Evolutionary conservation across 2,888 invertebrate species (phyloP).

Genomic region (Philopedon plagiatum): DNA sequence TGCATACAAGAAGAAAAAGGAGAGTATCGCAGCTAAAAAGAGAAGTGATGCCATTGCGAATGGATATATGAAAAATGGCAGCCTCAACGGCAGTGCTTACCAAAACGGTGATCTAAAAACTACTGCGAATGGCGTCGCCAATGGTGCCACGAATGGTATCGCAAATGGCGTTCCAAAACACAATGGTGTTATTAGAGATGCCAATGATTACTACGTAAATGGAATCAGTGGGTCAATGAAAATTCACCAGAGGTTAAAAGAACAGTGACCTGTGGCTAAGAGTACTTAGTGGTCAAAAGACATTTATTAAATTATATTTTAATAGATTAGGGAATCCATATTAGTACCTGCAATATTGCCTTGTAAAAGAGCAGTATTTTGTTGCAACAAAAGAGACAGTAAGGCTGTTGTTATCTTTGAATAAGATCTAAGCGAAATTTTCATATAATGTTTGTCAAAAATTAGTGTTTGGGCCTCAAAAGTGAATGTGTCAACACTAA

Average conservation of each 20-base stretch:
- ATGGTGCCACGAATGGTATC: constrained; percentile 22
- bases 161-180: constrained; percentile 58
- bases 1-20: constrained; percentile 72
- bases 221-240: constrained; percentile 60
- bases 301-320: constrained; percentile 37
- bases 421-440: neutral
- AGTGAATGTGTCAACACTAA: neutral
- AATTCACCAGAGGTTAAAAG: constrained; percentile 62
- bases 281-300: constrained; percentile 29
- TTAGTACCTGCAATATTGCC: constrained; percentile 38
- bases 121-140: neutral
- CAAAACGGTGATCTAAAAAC: constrained; percentile 57
- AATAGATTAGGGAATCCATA: constrained; percentile 45
- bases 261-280: constrained; percentile 51
- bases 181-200: constrained; percentile 54
- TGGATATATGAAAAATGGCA: neutral
- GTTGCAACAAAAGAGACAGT: constrained; percentile 10
- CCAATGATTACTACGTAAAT: constrained; percentile 72
- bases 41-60: neutral
- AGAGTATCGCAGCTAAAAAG: neutral
- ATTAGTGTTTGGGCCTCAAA: neutral
- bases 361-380: constrained; percentile 10
- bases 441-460: constrained; percentile 6
- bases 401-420: constrained; percentile 11
- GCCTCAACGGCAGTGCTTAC: constrained; percentile 37